Conservation (phyloP, 2,888 invertebrate species). For the Cloeon dipterum region DNA sequence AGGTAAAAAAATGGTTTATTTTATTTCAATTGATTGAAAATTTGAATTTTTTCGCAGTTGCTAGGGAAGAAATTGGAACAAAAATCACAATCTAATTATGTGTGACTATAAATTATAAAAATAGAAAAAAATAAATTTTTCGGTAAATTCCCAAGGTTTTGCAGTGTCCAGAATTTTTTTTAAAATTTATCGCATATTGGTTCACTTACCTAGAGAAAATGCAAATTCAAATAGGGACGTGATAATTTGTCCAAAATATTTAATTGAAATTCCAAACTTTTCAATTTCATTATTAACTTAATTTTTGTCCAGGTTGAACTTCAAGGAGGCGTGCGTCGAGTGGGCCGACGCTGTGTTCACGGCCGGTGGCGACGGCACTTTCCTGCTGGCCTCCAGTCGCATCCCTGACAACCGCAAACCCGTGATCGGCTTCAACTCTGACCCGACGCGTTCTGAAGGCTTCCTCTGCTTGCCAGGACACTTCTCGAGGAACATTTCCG, state of each 20-base stretch:
- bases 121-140: too few relatives aligned
- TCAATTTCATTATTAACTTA: too few relatives aligned
- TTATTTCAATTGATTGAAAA: background rate
- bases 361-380: conserved; percentile 94
- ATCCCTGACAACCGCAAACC: conserved; percentile 55
- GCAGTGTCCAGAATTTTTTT: too few relatives aligned
- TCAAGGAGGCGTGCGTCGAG: conserved; percentile 42
- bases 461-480: conserved; percentile 70
- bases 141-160: too few relatives aligned
- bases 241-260: too few relatives aligned
- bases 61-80: too few relatives aligned
- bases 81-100: too few relatives aligned
- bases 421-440: conserved; percentile 93
- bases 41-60: background rate
- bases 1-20: conserved; percentile 31
- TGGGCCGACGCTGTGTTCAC: conserved; percentile 83
- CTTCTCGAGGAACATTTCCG: conserved; percentile 56
- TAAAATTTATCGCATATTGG: too few relatives aligned
- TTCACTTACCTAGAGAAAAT: too few relatives aligned
- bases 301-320: conserved; percentile 33
- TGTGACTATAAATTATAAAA: too few relatives aligned
- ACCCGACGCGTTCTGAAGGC: conserved; percentile 82
- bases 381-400: conserved; percentile 74
- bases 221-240: too few relatives aligned
- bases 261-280: too few relatives aligned